phyloP scores from a whole-genome alignment of 2,888 invertebrate genomes.

The Lysandra coridon region DNA sequence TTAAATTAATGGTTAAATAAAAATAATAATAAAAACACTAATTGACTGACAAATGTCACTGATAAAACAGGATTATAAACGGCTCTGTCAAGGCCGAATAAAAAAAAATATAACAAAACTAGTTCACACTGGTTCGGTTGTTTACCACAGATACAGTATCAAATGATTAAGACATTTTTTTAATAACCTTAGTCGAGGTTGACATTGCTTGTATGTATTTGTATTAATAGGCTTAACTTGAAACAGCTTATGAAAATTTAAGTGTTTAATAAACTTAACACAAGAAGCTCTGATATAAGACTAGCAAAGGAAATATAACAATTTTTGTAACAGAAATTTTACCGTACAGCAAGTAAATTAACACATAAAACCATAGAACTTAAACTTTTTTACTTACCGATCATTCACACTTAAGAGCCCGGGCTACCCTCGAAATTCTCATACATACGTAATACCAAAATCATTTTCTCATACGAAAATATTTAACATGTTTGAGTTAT shows the following conservation, averaged over 20 bases:
- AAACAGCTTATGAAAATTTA: background rate
- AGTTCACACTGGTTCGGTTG: slow-evolving; percentile 11
- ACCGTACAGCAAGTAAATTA: too few species aligned
- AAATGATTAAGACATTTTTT: slow-evolving; percentile 31
- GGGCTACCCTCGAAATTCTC: too few species aligned
- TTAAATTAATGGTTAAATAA: background rate
- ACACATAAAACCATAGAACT: too few species aligned
- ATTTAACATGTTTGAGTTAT: too few species aligned
- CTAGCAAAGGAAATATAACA: too few species aligned
- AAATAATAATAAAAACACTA: slow-evolving; percentile 24
- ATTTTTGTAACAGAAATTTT: too few species aligned
- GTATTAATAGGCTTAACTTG: background rate
- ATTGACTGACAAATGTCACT: slow-evolving; percentile 20
- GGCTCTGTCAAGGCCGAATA: slow-evolving; percentile 15
- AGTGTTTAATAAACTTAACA: background rate
- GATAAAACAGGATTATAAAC: slow-evolving; percentile 23
- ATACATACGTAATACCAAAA: too few species aligned
- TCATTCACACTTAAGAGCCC: too few species aligned
- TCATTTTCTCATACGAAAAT: too few species aligned
- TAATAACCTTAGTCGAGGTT: background rate
- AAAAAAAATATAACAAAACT: slow-evolving; percentile 21
- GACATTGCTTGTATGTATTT: background rate
- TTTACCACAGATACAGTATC: slow-evolving; percentile 8
- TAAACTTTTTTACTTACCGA: too few species aligned
- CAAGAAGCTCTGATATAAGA: background rate